Percentiles rank a stretch among this genome's conserved stretches.
These are phyloP conservation scores for Junonia oenone DNA, from an alignment of 2,888 invertebrate genomes.

Conservation along the genomic window DNA sequence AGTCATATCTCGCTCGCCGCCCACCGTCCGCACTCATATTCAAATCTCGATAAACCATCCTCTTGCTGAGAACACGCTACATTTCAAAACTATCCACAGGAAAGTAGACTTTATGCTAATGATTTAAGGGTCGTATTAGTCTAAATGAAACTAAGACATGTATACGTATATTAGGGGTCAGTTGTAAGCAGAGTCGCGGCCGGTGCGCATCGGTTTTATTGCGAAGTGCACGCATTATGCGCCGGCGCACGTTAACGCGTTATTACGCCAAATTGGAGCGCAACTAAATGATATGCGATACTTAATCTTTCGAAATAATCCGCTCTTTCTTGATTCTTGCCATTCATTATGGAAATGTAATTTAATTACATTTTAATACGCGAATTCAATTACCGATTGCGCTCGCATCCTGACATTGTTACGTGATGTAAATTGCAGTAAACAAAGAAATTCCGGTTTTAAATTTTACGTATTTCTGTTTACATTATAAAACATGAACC, in stretches of 20 bases:
- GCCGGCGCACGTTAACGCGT: slow-evolving; percentile 22
- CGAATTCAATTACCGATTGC: background rate
- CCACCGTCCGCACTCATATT: slow-evolving; percentile 13
- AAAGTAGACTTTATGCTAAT: background rate
- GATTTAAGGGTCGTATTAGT: background rate
- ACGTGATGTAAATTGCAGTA: background rate
- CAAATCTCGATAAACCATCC: slow-evolving; percentile 20
- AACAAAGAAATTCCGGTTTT: background rate
- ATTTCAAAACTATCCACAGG: too few relatives aligned
- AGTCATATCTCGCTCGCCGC: slow-evolving; percentile 1
- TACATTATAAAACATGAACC: background rate
- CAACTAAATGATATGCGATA: slow-evolving; percentile 26
- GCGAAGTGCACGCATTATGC: slow-evolving; percentile 31
- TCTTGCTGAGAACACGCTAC: background rate
- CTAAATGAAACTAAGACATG: background rate
- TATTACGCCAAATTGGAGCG: slow-evolving; percentile 22
- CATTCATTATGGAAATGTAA: slow-evolving; percentile 11
- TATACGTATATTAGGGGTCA: background rate
- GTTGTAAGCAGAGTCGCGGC: background rate
- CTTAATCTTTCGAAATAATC: slow-evolving; percentile 18
- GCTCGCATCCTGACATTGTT: background rate
- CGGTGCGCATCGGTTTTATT: slow-evolving; percentile 25
- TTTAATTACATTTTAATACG: background rate
- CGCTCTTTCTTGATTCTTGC: slow-evolving; percentile 4
- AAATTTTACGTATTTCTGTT: background rate